These are phyloP conservation scores for Poecilobothrus nobilitatus DNA, from an alignment of 2,888 invertebrate genomes.

Conservation along the genomic window DNA sequence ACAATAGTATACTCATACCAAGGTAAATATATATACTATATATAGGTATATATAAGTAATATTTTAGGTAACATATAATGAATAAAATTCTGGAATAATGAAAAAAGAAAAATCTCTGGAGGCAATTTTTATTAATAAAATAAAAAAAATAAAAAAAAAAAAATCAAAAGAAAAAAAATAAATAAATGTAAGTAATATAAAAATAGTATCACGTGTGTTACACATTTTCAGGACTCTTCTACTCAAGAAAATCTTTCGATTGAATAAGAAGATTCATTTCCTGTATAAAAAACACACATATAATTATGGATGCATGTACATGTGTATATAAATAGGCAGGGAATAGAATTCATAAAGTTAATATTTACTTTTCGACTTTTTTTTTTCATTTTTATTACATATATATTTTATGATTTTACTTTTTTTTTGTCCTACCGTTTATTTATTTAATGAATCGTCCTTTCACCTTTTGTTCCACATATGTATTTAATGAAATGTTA, in stretches of 20 bases:
- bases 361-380: slow-evolving; percentile 1
- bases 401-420: background rate
- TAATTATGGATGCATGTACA: background rate
- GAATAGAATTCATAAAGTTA: background rate
- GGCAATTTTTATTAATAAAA: background rate
- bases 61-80: no score
- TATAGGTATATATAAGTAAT: background rate
- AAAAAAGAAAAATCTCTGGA: background rate
- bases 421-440: background rate
- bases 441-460: background rate
- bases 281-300: background rate
- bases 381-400: background rate
- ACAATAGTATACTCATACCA: no score
- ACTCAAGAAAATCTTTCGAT: background rate
- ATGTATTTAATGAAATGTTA: background rate
- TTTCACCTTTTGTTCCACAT: slow-evolving; percentile 6
- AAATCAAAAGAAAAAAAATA: background rate
- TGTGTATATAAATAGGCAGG: background rate
- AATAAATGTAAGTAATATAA: background rate
- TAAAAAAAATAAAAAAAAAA: background rate
- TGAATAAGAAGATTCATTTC: background rate
- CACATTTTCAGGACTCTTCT: background rate
- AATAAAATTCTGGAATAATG: background rate
- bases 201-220: background rate
- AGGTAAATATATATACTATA: no score